These are phyloP conservation scores for Hystrix brachyura DNA, from an alignment of 2,113 vertebrate species.

Conservation along the genomic window DNA sequence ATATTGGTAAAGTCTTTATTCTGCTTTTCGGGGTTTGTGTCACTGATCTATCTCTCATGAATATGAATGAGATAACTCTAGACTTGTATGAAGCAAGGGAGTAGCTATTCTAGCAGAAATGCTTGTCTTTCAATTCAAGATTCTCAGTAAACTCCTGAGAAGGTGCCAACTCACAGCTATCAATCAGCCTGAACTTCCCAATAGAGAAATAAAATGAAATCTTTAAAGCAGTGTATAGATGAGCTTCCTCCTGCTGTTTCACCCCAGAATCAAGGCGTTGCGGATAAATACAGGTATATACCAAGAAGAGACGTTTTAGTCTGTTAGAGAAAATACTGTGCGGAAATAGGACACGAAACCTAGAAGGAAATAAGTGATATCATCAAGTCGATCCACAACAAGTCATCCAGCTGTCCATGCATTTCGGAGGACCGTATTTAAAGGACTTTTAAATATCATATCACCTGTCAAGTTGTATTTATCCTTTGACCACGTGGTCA, in stretches of 20 bases:
- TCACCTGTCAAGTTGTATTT: slow-evolving; percentile 94
- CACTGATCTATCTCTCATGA: not conserved
- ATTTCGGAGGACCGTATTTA: slow-evolving; percentile 93
- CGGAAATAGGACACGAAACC: slow-evolving; percentile 94
- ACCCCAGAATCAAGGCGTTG: slow-evolving; percentile 94
- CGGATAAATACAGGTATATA: slow-evolving; percentile 93
- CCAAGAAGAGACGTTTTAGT: slow-evolving; percentile 93
- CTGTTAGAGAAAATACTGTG: slow-evolving; percentile 93
- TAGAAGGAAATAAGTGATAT: slow-evolving; percentile 93
- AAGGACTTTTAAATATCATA: slow-evolving; percentile 93
- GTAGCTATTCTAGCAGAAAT: slow-evolving; percentile 51
- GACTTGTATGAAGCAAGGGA: not conserved
- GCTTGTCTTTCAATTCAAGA: slow-evolving; percentile 93
- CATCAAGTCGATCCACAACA: slow-evolving; percentile 94
- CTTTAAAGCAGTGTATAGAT: slow-evolving; percentile 95
- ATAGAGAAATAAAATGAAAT: slow-evolving; percentile 93
- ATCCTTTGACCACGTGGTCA: slow-evolving; percentile 93
- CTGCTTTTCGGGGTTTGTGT: not conserved
- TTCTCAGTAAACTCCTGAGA: slow-evolving; percentile 94
- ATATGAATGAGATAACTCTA: not conserved
- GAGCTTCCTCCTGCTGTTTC: slow-evolving; percentile 93
- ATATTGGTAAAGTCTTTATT: not conserved
- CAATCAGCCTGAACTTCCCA: slow-evolving; percentile 93
- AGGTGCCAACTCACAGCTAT: slow-evolving; percentile 91
- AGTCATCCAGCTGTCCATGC: slow-evolving; percentile 91